A percentile compares a stretch with the other conserved stretches of the same genome.
Conservation (phyloP, 1,140 invertebrate genomes). For the Lepidotrigona ventralis region DNA sequence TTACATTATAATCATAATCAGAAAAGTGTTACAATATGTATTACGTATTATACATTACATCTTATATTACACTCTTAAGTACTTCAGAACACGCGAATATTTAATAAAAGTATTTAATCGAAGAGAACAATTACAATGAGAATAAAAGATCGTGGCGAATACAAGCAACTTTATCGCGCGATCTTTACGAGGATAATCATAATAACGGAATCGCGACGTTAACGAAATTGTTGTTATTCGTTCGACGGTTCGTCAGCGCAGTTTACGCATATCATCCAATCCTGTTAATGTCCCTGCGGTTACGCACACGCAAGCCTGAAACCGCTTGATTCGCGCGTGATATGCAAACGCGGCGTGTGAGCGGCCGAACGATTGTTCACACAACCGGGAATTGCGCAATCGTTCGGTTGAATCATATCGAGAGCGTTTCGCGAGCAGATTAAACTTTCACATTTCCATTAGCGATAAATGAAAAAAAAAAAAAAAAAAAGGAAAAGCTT, state of each 20-base stretch:
- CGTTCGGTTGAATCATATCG: slow-evolving; percentile 36
- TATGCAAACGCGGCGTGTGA: slow-evolving; percentile 30
- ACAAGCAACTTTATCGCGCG: not conserved
- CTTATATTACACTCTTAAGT: too few relatives aligned
- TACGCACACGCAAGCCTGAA: not conserved
- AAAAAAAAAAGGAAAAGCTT: not conserved
- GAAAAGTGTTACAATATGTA: too few relatives aligned
- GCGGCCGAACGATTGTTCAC: slow-evolving; percentile 29
- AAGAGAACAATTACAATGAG: not conserved
- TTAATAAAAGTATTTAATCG: not conserved
- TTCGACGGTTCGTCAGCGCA: not conserved
- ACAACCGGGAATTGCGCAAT: slow-evolving; percentile 31
- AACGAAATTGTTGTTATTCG: slow-evolving; percentile 9
- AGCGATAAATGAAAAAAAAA: not conserved
- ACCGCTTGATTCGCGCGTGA: slow-evolving; percentile 19
- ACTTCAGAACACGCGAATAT: not conserved
- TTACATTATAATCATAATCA: too few relatives aligned
- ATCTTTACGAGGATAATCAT: not conserved
- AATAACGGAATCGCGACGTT: not conserved
- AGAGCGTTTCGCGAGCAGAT: slow-evolving; percentile 4
- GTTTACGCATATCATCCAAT: slow-evolving; percentile 17
- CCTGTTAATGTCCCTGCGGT: slow-evolving; percentile 5
- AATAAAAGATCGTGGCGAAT: too few relatives aligned
- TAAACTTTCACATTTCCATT: slow-evolving; percentile 43
- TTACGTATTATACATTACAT: too few relatives aligned